phyloP scores from a whole-genome alignment of 2,797 vertebrate genomes.

The Loriculus beryllinus region DNA sequence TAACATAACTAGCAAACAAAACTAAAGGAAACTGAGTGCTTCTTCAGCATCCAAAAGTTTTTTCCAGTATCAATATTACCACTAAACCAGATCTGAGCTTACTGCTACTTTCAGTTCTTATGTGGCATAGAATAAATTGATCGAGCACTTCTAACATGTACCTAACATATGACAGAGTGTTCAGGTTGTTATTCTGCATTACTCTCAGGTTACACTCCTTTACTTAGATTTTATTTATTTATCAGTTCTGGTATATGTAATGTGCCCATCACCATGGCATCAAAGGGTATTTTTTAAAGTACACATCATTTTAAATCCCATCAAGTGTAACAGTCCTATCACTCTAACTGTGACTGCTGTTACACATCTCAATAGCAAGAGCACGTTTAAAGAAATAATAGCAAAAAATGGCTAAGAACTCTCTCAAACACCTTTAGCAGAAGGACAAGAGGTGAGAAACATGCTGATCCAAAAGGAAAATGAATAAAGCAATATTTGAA shows the following conservation, averaged over 20 bases:
- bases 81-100: not conserved
- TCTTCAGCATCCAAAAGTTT: not conserved
- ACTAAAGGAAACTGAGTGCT: not conserved
- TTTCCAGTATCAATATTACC: not conserved
- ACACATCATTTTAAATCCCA: constrained; percentile 60
- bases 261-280: constrained; percentile 45
- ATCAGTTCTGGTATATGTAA: not conserved
- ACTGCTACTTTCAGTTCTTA: not conserved
- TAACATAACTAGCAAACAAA: not conserved
- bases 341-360: constrained; percentile 37
- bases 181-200: constrained; percentile 8
- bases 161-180: not conserved
- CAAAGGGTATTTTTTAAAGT: constrained; percentile 52
- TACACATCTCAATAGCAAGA: constrained; percentile 40
- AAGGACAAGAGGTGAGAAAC: not conserved
- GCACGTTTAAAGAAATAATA: constrained; percentile 37
- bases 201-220: not conserved
- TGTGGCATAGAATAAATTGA: not conserved
- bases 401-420: not conserved
- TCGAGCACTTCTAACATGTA: not conserved
- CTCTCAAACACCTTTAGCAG: not conserved
- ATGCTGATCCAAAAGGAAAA: not conserved
- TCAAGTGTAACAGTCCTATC: constrained; percentile 40
- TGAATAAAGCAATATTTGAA: constrained; percentile 8
- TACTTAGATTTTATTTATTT: constrained; percentile 8